Evolutionary conservation across 2,888 invertebrate species (phyloP).

Genomic region (Eulithis prunata): DNA sequence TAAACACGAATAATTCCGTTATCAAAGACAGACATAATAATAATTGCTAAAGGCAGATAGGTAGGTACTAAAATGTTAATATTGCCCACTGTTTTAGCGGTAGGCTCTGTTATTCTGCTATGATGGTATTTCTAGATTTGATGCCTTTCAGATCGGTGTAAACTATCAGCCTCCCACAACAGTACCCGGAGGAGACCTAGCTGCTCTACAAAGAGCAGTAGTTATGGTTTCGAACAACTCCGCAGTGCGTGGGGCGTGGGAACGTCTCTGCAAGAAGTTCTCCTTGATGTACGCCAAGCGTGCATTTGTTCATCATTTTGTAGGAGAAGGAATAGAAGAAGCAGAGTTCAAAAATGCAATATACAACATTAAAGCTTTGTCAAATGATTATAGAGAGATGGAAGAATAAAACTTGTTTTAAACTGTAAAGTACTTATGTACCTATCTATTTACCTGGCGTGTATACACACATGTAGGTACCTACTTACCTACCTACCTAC

Average conservation of each 20-base stretch:
- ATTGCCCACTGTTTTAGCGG: too few relatives aligned
- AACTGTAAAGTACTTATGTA: not conserved
- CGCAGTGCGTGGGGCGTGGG: constrained; percentile 92
- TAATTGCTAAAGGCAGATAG: too few relatives aligned
- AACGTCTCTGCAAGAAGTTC: constrained; percentile 90
- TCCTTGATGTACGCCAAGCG: constrained; percentile 92
- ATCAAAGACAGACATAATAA: too few relatives aligned
- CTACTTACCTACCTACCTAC: too few relatives aligned
- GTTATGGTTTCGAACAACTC: constrained; percentile 94
- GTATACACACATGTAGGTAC: not conserved
- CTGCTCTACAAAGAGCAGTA: constrained; percentile 89
- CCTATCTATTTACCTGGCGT: not conserved
- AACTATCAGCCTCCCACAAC: constrained; percentile 91
- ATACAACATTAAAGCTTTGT: constrained; percentile 85
- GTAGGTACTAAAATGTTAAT: too few relatives aligned
- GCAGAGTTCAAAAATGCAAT: constrained; percentile 86
- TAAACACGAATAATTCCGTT: too few relatives aligned
- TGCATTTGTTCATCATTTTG: constrained; percentile 95
- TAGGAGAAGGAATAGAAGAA: constrained; percentile 90
- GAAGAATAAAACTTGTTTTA: constrained; percentile 61
- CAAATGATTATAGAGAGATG: constrained; percentile 88
- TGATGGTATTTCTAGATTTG: too few relatives aligned
- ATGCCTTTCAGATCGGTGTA: constrained; percentile 84
- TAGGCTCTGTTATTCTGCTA: too few relatives aligned
- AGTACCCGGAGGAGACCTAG: constrained; percentile 90